Conservation (phyloP, 2,888 invertebrate genomes). For the Cheilosia vernalis region DNA sequence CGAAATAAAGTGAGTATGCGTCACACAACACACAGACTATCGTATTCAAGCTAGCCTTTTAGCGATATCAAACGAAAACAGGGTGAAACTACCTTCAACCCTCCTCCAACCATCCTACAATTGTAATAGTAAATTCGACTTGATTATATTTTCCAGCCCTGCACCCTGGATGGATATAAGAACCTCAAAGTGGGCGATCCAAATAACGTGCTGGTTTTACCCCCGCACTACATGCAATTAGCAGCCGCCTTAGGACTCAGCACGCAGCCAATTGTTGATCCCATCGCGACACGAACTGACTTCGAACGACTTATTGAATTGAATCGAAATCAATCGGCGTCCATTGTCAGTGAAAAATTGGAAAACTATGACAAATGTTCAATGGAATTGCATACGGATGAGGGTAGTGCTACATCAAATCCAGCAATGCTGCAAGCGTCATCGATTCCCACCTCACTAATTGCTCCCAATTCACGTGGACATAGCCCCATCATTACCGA, state of each 20-base stretch:
- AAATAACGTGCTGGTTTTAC: constrained; percentile 85
- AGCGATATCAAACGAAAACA: not conserved
- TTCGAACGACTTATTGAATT: constrained; percentile 82
- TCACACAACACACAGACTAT: too few relatives aligned
- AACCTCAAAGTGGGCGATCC: constrained; percentile 82
- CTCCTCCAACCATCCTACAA: too few relatives aligned
- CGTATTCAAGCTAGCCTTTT: too few relatives aligned
- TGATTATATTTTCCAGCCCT: constrained; percentile 74
- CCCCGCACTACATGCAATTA: constrained; percentile 86
- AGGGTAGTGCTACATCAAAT: constrained; percentile 64
- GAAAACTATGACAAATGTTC: constrained; percentile 69
- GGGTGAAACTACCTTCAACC: too few relatives aligned
- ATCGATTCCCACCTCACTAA: constrained; percentile 46
- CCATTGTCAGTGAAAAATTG: constrained; percentile 64
- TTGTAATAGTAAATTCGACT: not conserved
- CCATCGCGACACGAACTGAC: constrained; percentile 81
- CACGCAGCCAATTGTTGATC: constrained; percentile 81
- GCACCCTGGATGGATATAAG: constrained; percentile 80
- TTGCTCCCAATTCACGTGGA: constrained; percentile 50
- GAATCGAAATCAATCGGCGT: constrained; percentile 78
- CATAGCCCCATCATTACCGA: constrained; percentile 60
- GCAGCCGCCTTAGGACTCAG: constrained; percentile 84
- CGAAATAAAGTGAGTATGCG: constrained; percentile 61
- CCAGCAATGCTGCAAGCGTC: constrained; percentile 48
- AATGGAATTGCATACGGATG: constrained; percentile 71